A percentile compares a stretch with the other conserved stretches of the same genome.
phyloP scores from a whole-genome alignment of 2,888 invertebrate genomes.

The Plusia festucae region DNA sequence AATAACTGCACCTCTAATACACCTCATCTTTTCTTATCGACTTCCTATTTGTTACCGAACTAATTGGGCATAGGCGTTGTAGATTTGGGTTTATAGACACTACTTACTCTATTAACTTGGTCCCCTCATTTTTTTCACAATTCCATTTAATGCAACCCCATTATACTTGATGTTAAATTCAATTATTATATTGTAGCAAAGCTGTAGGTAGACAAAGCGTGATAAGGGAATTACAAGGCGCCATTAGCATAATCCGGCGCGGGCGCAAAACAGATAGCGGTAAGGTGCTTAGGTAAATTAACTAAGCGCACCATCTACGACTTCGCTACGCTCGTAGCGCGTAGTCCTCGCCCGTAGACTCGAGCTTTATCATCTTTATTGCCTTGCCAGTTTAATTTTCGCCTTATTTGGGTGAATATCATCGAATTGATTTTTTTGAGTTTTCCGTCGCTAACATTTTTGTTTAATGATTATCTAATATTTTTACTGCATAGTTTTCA shows the following conservation, averaged over 20 bases:
- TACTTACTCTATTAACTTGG: conserved; percentile 66
- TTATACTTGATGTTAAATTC: conserved; percentile 40
- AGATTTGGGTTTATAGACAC: conserved; percentile 66
- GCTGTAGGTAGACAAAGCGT: conserved; percentile 80
- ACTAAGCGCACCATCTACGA: conserved; percentile 70
- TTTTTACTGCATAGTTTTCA: neutral
- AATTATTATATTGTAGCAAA: conserved; percentile 65
- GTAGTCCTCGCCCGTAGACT: conserved; percentile 61
- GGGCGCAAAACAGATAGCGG: conserved; percentile 85
- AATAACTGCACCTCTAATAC: conserved; percentile 74
- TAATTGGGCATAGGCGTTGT: conserved; percentile 89
- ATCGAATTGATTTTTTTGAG: neutral
- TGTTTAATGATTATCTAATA: neutral
- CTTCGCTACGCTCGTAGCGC: conserved; percentile 60
- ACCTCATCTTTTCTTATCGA: conserved; percentile 78
- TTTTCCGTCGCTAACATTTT: neutral
- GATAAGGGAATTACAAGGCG: conserved; percentile 85
- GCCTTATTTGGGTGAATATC: conserved; percentile 28
- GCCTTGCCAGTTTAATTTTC: conserved; percentile 56
- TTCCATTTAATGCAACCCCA: conserved; percentile 21
- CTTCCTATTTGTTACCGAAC: conserved; percentile 86
- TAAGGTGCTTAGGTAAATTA: conserved; percentile 88
- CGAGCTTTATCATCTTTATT: conserved; percentile 66
- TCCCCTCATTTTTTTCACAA: conserved; percentile 13
- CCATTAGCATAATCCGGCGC: conserved; percentile 86